A percentile compares a stretch with the other conserved stretches of the same genome.
Conservation (phyloP, 2,113 vertebrate species). For the Atractosteus spatula region DNA sequence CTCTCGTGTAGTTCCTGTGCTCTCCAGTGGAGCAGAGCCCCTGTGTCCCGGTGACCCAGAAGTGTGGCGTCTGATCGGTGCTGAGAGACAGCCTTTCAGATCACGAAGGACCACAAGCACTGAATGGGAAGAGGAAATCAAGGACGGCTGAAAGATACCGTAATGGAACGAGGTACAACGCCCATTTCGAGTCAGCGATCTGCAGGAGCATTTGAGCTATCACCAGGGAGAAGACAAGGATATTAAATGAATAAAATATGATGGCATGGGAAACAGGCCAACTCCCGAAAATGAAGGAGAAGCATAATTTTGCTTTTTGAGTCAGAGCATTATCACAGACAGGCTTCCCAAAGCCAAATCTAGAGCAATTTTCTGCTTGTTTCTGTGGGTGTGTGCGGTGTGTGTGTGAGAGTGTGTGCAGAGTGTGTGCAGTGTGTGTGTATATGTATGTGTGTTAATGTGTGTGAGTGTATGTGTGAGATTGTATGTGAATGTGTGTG, state of each 20-base stretch:
- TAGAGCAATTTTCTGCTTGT: constrained; percentile 59
- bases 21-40: too few relatives aligned
- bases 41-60: too few relatives aligned
- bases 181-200: constrained; percentile 27
- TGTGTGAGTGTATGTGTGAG: too few relatives aligned
- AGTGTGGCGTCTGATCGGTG: constrained; percentile 5
- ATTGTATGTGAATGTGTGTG: too few relatives aligned
- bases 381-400: constrained; percentile 38
- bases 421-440: too few relatives aligned
- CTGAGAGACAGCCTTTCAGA: constrained; percentile 28
- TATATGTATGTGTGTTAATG: too few relatives aligned
- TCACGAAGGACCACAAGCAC: constrained; percentile 27
- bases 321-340: constrained; percentile 31
- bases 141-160: constrained; percentile 9
- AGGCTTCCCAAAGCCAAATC: constrained; percentile 32
- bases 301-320: constrained; percentile 17
- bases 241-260: constrained; percentile 45
- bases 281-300: constrained; percentile 16
- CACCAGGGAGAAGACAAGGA: constrained; percentile 30
- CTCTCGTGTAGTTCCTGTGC: too few relatives aligned
- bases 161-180: constrained; percentile 26
- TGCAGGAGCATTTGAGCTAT: constrained; percentile 23
- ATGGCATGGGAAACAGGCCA: constrained; percentile 17
- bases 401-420: constrained; percentile 10
- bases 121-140: constrained; percentile 32